Percentiles rank a stretch among this genome's conserved stretches.
Conservation (phyloP, 2,113 vertebrate species). For the Prionailurus bengalensis region DNA sequence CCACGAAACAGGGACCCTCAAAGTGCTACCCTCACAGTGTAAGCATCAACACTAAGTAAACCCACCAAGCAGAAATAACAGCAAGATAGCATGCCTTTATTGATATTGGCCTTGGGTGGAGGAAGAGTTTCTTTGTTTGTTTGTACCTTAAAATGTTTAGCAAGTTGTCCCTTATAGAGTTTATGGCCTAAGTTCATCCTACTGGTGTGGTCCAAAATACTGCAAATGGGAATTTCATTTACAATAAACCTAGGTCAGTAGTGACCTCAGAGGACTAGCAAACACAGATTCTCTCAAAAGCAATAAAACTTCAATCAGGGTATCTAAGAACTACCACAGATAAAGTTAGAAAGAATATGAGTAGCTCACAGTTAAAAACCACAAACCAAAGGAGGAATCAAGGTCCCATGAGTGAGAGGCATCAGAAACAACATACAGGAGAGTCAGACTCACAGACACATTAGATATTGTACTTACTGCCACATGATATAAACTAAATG, state of each 20-base stretch:
- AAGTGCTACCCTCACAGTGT: background rate
- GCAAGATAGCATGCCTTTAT: background rate
- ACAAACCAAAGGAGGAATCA: background rate
- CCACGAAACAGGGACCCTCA: background rate
- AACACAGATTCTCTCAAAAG: background rate
- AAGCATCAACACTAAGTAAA: background rate
- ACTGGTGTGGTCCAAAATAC: background rate
- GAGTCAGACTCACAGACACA: background rate
- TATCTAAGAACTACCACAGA: background rate
- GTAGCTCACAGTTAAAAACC: background rate
- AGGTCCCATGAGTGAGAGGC: background rate
- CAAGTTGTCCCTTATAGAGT: background rate
- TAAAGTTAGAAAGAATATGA: background rate
- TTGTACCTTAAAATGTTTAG: background rate
- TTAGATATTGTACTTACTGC: background rate
- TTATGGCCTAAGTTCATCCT: background rate
- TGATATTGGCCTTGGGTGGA: background rate
- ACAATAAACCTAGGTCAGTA: background rate
- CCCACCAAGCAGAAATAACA: background rate
- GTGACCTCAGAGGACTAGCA: background rate
- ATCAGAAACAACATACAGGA: background rate
- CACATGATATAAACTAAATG: background rate
- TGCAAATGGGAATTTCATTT: slow-evolving; percentile 27
- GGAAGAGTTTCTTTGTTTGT: background rate
- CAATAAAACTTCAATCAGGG: background rate